Conservation (phyloP, 2,797 vertebrate genomes). For the Sciurus carolinensis region DNA sequence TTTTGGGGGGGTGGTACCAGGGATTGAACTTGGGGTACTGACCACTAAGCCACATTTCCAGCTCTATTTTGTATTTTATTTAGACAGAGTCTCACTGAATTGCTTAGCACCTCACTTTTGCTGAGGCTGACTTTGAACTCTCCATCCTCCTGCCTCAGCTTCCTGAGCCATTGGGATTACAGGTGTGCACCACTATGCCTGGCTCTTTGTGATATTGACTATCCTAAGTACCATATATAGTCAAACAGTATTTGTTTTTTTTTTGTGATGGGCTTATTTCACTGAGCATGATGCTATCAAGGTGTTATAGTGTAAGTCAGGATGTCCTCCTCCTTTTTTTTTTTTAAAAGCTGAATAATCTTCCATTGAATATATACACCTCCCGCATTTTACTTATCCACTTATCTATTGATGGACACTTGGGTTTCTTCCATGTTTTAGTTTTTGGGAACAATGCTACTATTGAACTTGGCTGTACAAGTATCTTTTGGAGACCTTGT, state of each 20-base stretch:
- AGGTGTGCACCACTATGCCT: too few species aligned
- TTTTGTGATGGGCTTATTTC: not conserved
- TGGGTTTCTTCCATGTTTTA: not conserved
- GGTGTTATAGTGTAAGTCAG: not conserved
- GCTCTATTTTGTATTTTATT: too few species aligned
- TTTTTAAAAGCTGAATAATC: not conserved
- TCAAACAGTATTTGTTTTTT: not conserved
- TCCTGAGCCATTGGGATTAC: too few species aligned
- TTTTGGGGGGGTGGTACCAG: too few species aligned
- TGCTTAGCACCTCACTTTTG: too few species aligned
- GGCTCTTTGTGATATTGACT: not conserved
- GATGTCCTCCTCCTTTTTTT: not conserved
- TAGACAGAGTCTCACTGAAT: too few species aligned
- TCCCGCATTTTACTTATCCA: not conserved
- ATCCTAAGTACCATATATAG: not conserved
- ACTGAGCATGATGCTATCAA: not conserved
- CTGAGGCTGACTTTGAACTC: too few species aligned
- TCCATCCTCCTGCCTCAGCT: too few species aligned
- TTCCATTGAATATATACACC: not conserved
- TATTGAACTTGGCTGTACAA: not conserved
- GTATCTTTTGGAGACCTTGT: not conserved
- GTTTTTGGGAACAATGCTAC: not conserved
- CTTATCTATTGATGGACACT: not conserved
- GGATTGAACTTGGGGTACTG: too few species aligned
- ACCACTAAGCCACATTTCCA: too few species aligned